Percentiles rank a stretch among this genome's conserved stretches.
Conservation (phyloP, 2,888 invertebrate species). For the Julus scanicus region DNA sequence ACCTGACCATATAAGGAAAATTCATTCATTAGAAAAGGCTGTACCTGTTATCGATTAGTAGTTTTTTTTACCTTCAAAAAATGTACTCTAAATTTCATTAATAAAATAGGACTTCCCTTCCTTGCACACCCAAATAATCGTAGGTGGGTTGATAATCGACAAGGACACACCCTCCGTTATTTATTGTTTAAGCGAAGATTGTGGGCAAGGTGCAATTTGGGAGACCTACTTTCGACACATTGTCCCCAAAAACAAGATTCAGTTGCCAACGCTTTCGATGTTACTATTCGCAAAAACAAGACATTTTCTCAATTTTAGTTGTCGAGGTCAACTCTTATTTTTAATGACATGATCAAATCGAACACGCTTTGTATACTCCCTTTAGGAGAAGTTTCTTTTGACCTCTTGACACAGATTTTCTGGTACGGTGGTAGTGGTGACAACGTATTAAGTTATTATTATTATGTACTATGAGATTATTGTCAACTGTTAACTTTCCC, state of each 20-base stretch:
- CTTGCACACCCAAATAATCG: not conserved
- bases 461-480: too few species aligned
- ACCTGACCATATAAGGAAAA: not conserved
- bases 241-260: not conserved
- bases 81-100: constrained; percentile 34
- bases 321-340: not conserved
- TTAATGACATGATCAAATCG: not conserved
- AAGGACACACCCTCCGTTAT: constrained; percentile 23
- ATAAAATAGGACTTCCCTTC: not conserved
- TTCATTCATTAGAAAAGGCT: constrained; percentile 11
- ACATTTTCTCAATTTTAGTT: not conserved
- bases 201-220: constrained; percentile 2
- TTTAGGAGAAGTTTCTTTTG: not conserved
- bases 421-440: not conserved
- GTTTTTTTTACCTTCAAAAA: not conserved
- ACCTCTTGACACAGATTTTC: not conserved
- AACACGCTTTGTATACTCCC: not conserved
- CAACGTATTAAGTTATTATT: not conserved
- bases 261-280: not conserved
- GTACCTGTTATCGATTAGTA: not conserved
- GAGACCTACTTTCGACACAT: not conserved
- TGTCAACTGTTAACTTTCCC: too few species aligned
- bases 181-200: not conserved
- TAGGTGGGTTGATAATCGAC: constrained; percentile 7
- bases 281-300: not conserved